Base-by-base conservation (phyloP, 2,888 invertebrate species). In the Rotaria socialis region DNA sequence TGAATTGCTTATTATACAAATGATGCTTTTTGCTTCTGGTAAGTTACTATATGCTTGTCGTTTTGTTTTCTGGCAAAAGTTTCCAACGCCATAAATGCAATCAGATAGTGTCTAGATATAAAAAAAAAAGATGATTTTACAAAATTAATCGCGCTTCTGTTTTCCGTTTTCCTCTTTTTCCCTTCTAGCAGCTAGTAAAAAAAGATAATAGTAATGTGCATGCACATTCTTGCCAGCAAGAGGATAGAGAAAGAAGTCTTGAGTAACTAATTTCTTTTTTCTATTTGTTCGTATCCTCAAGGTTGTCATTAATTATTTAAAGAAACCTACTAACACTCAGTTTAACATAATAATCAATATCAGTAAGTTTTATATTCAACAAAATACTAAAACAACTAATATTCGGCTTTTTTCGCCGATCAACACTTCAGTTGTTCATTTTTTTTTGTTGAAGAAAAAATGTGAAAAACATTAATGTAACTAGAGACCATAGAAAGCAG, bases 141-240 rank as follows among this genome's bases (percentile, higher is more conserved):
- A 16, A 67, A 67, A 67, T 67, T 67, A 67, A 67, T 67, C 35
- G 67, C 27, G 35, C 67, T 27, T 67, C 35, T 67, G 35, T 67
- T 67, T 67, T 67, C 67, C 67, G 67, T 35, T 35, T 67, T 35
- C 67, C 35, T 35, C 35, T 14, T 67, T 67, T 67, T 16, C 67
- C 67, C 27, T 60, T 35, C 67, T 67, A 35, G 14, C 27, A 67
- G 35, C 27, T 67, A 67, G 35, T 16, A 19, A 35, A 67, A 67
- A 60, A 35, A 35, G 67, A 67, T 35, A 35, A 67, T 67, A 67
- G 27, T 67, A 67, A 67, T 67, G 67, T 35, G 67, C 67, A 67
- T 67, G 67, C 67, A 67, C 67, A 67, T 67, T 35, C 2, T 27
- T 27, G 67, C 14, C 8, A 67, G 27, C 67, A 67, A 67, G 14